phyloP scores from a whole-genome alignment of 2,113 vertebrate species.

The Melanerpes formicivorus region DNA sequence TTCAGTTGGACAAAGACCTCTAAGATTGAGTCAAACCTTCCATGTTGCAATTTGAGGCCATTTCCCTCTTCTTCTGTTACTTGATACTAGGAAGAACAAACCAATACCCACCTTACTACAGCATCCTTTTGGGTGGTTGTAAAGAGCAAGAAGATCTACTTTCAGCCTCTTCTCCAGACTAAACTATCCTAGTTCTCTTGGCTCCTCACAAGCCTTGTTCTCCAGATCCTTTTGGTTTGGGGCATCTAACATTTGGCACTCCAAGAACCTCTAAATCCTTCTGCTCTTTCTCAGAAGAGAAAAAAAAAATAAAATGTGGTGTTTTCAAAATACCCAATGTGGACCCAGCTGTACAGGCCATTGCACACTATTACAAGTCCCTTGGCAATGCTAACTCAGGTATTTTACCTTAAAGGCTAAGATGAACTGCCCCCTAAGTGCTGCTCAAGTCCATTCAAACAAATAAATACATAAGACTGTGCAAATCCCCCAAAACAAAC shows the following conservation, averaged over 20 bases:
- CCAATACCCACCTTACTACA: too few relatives aligned
- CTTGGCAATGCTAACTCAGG: neutral
- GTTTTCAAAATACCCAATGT: neutral
- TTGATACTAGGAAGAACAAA: too few relatives aligned
- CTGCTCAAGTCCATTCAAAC: neutral
- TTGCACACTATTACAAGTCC: accelerated
- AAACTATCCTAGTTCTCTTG: too few relatives aligned
- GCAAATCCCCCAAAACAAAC: neutral
- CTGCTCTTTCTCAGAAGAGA: neutral
- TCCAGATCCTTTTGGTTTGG: neutral
- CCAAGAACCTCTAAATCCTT: accelerated
- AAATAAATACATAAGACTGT: neutral
- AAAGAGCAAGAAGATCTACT: too few relatives aligned
- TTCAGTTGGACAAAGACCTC: too few relatives aligned
- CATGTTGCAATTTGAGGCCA: too few relatives aligned
- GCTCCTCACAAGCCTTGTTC: too few relatives aligned
- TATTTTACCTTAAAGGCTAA: neutral
- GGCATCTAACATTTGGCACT: neutral
- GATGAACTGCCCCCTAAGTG: neutral
- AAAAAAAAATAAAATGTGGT: neutral
- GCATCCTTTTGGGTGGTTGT: too few relatives aligned
- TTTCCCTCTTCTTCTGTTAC: too few relatives aligned
- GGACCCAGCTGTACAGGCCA: neutral
- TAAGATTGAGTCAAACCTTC: too few relatives aligned
- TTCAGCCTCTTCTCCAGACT: too few relatives aligned